These are phyloP conservation scores for Caenorhabditis macrosperma DNA, from an alignment of 2,888 invertebrate genomes.

Conservation along the genomic window DNA sequence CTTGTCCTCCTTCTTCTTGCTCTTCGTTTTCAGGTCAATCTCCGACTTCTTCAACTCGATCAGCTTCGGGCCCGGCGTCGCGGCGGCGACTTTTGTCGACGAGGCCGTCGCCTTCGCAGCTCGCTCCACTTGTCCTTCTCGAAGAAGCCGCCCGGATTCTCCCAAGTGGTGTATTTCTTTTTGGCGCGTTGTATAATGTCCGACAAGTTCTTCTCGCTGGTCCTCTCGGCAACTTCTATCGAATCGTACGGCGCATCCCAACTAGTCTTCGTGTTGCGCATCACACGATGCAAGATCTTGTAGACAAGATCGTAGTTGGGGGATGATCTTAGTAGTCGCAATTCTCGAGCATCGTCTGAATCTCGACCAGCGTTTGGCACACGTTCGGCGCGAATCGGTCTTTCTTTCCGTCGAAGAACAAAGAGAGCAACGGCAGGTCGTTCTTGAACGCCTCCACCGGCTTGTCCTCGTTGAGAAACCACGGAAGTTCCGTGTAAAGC, in stretches of 20 bases:
- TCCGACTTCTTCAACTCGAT: no score
- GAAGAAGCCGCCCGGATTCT: conserved; percentile 4
- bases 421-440: background rate
- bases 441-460: conserved; percentile 27
- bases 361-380: background rate
- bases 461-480: conserved; percentile 11
- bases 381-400: background rate
- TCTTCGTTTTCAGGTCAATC: no score
- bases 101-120: no score
- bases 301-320: conserved; percentile 39
- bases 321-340: conserved; percentile 36
- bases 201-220: background rate
- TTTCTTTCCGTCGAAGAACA: conserved; percentile 12
- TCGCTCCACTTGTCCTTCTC: background rate
- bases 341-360: conserved; percentile 32
- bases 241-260: conserved; percentile 47
- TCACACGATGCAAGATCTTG: conserved; percentile 2
- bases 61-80: no score
- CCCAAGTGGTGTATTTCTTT: background rate
- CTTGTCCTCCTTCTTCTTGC: no score
- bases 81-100: no score
- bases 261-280: background rate
- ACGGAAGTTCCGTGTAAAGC: conserved; percentile 35
- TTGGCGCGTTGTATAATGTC: background rate
- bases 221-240: conserved; percentile 12